Conservation (phyloP, 2,113 vertebrate species). For the Perca schrenkii region DNA sequence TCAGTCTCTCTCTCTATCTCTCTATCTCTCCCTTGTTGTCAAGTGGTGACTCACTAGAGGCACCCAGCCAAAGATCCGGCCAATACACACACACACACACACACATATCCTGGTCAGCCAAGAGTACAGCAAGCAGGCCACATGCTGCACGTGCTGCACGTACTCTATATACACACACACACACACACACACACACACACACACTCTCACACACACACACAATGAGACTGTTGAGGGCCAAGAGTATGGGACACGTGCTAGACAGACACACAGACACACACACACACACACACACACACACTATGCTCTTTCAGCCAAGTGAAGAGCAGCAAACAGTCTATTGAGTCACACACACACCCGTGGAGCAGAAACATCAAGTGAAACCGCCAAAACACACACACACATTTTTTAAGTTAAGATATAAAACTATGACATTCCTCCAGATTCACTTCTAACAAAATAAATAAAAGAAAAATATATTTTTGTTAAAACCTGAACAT, state of each 20-base stretch:
- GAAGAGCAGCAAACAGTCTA: conserved; percentile 62
- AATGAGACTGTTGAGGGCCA: no score
- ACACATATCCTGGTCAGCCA: conserved; percentile 47
- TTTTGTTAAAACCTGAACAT: not conserved
- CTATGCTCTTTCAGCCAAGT: conserved; percentile 62
- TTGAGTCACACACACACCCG: conserved; percentile 59
- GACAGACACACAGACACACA: conserved; percentile 28
- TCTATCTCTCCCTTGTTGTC: conserved; percentile 65
- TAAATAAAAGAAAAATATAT: not conserved
- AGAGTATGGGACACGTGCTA: no score
- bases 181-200: conserved; percentile 28
- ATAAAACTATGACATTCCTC: not conserved
- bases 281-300: conserved; percentile 32
- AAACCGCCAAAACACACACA: conserved; percentile 30
- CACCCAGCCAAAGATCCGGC: conserved; percentile 65
- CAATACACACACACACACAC: conserved; percentile 10
- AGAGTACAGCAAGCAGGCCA: conserved; percentile 68
- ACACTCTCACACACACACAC: conserved; percentile 32
- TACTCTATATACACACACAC: not conserved
- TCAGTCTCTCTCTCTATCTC: conserved; percentile 3
- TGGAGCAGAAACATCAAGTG: conserved; percentile 62
- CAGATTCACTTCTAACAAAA: not conserved
- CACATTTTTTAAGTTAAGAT: not conserved
- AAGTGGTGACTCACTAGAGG: conserved; percentile 73
- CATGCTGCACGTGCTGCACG: conserved; percentile 63